These are phyloP conservation scores for Philopotamus ludificatus DNA, from an alignment of 1,140 invertebrate genomes.

Conservation along the genomic window DNA sequence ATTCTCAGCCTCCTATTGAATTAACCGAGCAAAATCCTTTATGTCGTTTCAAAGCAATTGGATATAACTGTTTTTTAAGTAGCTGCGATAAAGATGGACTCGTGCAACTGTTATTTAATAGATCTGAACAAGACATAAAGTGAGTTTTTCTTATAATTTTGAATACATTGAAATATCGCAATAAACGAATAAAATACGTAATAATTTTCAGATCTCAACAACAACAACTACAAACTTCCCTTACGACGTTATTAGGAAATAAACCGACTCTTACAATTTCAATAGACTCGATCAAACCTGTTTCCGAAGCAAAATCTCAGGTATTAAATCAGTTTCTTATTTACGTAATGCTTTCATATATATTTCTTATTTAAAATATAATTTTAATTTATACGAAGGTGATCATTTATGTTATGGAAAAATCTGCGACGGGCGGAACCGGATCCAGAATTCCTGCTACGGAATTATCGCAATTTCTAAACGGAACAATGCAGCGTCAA, in stretches of 20 bases:
- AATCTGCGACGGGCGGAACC: slow-evolving; percentile 63
- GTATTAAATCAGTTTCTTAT: too few species aligned
- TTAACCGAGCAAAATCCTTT: slow-evolving; percentile 87
- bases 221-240: slow-evolving; percentile 67
- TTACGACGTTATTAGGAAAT: slow-evolving; percentile 73
- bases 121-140: slow-evolving; percentile 71
- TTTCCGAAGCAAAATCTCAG: slow-evolving; percentile 75
- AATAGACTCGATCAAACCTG: slow-evolving; percentile 72
- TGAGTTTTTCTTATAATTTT: slow-evolving; percentile 44
- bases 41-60: slow-evolving; percentile 90
- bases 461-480: slow-evolving; percentile 69
- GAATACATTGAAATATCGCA: not conserved
- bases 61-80: slow-evolving; percentile 80
- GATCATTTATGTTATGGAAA: slow-evolving; percentile 77
- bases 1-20: slow-evolving; percentile 71
- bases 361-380: not conserved
- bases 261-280: slow-evolving; percentile 78
- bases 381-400: slow-evolving; percentile 42
- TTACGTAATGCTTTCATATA: too few species aligned
- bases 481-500: slow-evolving; percentile 66
- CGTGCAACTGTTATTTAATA: slow-evolving; percentile 79
- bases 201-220: slow-evolving; percentile 62
- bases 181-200: not conserved
- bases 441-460: slow-evolving; percentile 69
- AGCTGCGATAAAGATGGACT: slow-evolving; percentile 85